phyloP scores from a whole-genome alignment of 2,113 vertebrate genomes.

The Gadus chalcogrammus region DNA sequence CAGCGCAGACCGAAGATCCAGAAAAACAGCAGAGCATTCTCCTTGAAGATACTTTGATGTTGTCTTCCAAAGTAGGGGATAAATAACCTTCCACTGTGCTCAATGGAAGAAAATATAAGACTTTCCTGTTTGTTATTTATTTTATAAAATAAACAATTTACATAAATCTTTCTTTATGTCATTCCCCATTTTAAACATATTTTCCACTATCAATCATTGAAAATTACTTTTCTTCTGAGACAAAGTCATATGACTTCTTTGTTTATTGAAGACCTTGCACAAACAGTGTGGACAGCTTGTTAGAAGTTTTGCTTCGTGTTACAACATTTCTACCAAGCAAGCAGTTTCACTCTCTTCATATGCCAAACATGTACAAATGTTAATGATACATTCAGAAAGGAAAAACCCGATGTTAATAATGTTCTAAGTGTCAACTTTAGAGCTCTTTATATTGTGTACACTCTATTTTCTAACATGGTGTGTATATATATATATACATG shows the following conservation, averaged over 20 bases:
- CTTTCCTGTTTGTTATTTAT: background rate
- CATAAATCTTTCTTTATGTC: background rate
- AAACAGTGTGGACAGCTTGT: conserved; percentile 62
- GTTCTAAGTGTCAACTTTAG: conserved; percentile 38
- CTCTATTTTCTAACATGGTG: conserved; percentile 44
- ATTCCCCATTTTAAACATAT: background rate
- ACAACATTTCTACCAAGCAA: conserved; percentile 62
- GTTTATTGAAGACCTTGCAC: conserved; percentile 72
- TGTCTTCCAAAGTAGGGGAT: background rate
- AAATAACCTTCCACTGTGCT: conserved; percentile 37
- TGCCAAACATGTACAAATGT: conserved; percentile 44
- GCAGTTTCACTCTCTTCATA: conserved; percentile 45
- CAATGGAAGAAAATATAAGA: conserved; percentile 44
- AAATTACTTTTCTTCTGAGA: background rate
- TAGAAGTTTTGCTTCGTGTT: conserved; percentile 47
- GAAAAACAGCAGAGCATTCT: conserved; percentile 29
- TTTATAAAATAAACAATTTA: background rate
- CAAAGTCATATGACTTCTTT: conserved; percentile 54
- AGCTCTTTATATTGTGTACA: conserved; percentile 50
- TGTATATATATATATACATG: conserved; percentile 11
- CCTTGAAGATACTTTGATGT: conserved; percentile 10
- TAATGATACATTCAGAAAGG: conserved; percentile 42
- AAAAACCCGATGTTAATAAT: conserved; percentile 32
- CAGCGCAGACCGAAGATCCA: background rate
- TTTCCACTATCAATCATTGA: conserved; percentile 5